Base-by-base conservation (phyloP, 2,888 invertebrate species). In the Eurytoma adleriae region DNA sequence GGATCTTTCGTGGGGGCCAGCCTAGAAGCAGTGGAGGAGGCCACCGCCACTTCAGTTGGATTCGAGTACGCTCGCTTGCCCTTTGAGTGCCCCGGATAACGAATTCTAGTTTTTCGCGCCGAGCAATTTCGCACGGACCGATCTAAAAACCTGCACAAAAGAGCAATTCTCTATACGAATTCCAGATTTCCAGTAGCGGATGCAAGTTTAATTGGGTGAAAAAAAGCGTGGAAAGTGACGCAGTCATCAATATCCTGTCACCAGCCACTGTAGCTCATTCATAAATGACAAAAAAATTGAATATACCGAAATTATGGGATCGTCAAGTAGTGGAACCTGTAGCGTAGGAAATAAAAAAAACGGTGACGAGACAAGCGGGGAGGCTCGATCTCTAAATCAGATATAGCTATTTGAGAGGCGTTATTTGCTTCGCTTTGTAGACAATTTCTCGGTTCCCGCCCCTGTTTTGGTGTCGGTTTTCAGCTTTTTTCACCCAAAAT, bases 391-490 rank as follows among this genome's bases (percentile, higher is more conserved):
- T 83, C 83, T 85, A 87, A 87, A 88, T 88, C 88, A 86, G 89
- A 89, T 90, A 88, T 87, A 85, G 87, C 84, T 85, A 87, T 86
- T 89, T 87, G 86, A 85, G 83, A 83, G 84, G 85, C 84, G 87
- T 88, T 88, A 89, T 88, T 88, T 87, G 88, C 86, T 40, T 61
- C 83, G 86, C 87, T 88, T 89, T 89, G 89, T 88, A 86, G 86
- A 83, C 88, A 87, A 90, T 90, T 89, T 90, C 87, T 86, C 88
- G 88, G 85, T 86, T 84, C 83, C 85, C 86, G 86, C 87, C 88
- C 88, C 88, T 89, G 87, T 90, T 90, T 90, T 89, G 90, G 90
- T 90, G 89, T 90, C 90, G 88, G 86, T 91, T 91, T 91, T 90
- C 90, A 88, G 86, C 86, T 87, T 91, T 87, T 91, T 91, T 88